Percentiles rank a stretch among this genome's conserved stretches.
These are phyloP conservation scores for Eulacestoma nigropectus DNA, from an alignment of 2,113 vertebrate genomes.

Conservation along the genomic window DNA sequence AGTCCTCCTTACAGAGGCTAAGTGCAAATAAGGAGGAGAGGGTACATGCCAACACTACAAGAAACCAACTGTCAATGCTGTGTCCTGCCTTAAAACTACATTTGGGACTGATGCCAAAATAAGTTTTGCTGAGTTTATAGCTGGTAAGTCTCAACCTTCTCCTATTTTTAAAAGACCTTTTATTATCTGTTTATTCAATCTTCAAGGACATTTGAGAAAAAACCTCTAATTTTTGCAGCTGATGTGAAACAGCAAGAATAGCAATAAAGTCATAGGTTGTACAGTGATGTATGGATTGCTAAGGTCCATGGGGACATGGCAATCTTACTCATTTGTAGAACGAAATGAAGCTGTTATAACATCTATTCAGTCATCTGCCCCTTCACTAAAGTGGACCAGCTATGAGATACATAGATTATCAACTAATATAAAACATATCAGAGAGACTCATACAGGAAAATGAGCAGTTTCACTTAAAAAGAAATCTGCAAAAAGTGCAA, in stretches of 20 bases:
- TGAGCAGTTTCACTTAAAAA: neutral
- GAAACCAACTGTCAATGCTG: neutral
- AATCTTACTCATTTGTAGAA: neutral
- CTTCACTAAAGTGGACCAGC: neutral
- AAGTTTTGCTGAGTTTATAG: slow-evolving; percentile 13
- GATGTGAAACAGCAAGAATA: neutral
- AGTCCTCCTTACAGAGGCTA: neutral
- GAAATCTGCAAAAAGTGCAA: neutral
- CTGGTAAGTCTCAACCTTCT: neutral
- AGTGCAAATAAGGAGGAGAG: neutral
- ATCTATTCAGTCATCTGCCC: neutral
- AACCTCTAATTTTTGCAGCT: neutral
- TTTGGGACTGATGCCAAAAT: neutral
- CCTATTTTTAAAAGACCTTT: slow-evolving; percentile 24
- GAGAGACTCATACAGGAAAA: neutral
- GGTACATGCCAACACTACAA: neutral
- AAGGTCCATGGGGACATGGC: neutral
- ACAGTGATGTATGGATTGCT: neutral
- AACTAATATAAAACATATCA: neutral
- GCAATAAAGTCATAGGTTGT: neutral
- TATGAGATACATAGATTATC: neutral
- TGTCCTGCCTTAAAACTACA: neutral
- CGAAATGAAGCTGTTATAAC: neutral
- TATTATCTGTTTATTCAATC: slow-evolving; percentile 17
- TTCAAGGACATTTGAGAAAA: slow-evolving; percentile 2